These are phyloP conservation scores for Dallia pectoralis DNA, from an alignment of 2,797 vertebrate genomes.

Conservation along the genomic window DNA sequence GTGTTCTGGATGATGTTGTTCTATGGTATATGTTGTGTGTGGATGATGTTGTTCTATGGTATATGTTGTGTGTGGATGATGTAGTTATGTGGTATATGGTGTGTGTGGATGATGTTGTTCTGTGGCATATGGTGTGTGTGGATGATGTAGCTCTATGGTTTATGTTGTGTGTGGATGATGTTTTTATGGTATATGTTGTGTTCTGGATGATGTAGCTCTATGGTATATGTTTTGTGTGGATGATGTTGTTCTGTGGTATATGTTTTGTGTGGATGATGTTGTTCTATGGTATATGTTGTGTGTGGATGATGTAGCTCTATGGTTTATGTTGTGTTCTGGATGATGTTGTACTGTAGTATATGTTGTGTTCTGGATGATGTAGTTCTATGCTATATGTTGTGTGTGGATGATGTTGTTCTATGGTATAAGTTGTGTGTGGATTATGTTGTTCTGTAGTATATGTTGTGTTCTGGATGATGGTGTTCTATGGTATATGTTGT, in stretches of 20 bases:
- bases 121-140: no score
- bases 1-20: no score
- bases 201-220: no score
- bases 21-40: no score
- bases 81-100: background rate
- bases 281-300: background rate
- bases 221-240: slow-evolving; percentile 4
- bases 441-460: no score
- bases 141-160: no score
- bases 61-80: no score
- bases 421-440: slow-evolving; percentile 12
- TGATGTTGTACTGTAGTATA: background rate
- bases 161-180: background rate
- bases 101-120: background rate
- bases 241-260: slow-evolving; percentile 6
- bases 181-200: no score
- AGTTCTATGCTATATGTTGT: background rate
- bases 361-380: background rate
- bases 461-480: background rate
- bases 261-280: no score
- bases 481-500: background rate
- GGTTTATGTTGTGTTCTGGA: background rate
- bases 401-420: slow-evolving; percentile 9
- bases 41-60: no score
- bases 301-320: background rate